Evolutionary conservation across 2,888 invertebrate genomes (phyloP).

Genomic region (Agrochola macilenta): DNA sequence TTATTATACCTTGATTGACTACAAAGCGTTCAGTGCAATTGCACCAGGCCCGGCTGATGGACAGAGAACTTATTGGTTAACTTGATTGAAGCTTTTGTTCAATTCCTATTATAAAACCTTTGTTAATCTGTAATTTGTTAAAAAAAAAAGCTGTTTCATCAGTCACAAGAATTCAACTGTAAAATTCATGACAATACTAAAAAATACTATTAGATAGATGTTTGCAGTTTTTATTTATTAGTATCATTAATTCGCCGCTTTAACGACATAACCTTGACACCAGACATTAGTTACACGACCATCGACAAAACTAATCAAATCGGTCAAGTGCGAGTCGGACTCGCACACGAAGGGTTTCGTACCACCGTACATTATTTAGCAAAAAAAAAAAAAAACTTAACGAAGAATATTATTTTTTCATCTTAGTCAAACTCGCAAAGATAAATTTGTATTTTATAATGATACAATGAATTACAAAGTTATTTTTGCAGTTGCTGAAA

Average conservation of each 20-base stretch:
- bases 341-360: too few relatives aligned
- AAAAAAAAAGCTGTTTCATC: background rate
- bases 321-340: too few relatives aligned
- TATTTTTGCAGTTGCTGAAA: too few relatives aligned
- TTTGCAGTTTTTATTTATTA: background rate
- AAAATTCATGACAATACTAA: background rate
- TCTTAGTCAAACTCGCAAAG: too few relatives aligned
- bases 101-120: background rate
- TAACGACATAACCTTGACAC: background rate
- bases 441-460: too few relatives aligned
- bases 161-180: background rate
- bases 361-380: too few relatives aligned
- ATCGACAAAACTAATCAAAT: background rate
- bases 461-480: too few relatives aligned
- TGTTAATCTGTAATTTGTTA: background rate
- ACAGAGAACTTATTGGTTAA: constrained; percentile 9
- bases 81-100: background rate
- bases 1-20: too few relatives aligned
- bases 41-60: background rate
- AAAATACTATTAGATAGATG: background rate
- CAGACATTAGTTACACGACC: background rate
- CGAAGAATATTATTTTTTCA: too few relatives aligned
- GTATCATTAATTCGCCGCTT: background rate
- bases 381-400: too few relatives aligned
- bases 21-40: background rate